Base-by-base conservation (phyloP, 2,888 invertebrate genomes). In the Tholera decimalis region DNA sequence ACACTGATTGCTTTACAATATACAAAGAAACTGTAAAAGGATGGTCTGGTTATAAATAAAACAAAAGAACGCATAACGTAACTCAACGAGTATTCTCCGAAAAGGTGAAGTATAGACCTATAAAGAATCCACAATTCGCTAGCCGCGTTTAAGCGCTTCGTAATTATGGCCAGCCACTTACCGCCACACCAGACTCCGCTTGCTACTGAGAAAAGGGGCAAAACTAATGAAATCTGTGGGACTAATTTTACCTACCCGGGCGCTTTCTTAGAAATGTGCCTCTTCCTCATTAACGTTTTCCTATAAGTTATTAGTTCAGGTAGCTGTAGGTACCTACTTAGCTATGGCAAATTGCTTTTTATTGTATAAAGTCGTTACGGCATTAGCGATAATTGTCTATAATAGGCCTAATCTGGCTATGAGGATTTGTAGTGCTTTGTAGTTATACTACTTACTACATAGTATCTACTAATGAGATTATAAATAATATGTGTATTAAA, bases 231-330 rank as follows among this genome's bases (percentile, higher is more conserved):
- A 24, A 53, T 55, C 26, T 55, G 13, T 41, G 15, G 35, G 47
- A 62, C 35, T 53, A 63, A n/a, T 56, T 61, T 61, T 54, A 46
- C 22, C 49, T 39, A 9, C 9, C 5, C 11, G 43, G 33, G 6
- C 15, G 22, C 18, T 53, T 77, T 77, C 51, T 54, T 6, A 58
- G 79, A 71, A 80, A 20, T 13, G 20, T n/a, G 13, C 33, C 13
- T 8, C 33, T 55, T 51, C 37, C 18, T 53, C 28, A 37, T 60
- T 63, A 44, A 8, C 41, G 1, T 37, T 44, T 67, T 58, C 55
- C 20, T 49, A 28, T 53, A 53, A 61, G 18, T 65, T 9, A 37
- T 46, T 58, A 59, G 43, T 64, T 62, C 55, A 70, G 46, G 70
- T 59, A 69, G 44, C 22, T 13, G 13, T 35, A n/a, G n/a, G n/a